phyloP scores from a whole-genome alignment of 2,113 vertebrate species.

The Lampris megalopsis region DNA sequence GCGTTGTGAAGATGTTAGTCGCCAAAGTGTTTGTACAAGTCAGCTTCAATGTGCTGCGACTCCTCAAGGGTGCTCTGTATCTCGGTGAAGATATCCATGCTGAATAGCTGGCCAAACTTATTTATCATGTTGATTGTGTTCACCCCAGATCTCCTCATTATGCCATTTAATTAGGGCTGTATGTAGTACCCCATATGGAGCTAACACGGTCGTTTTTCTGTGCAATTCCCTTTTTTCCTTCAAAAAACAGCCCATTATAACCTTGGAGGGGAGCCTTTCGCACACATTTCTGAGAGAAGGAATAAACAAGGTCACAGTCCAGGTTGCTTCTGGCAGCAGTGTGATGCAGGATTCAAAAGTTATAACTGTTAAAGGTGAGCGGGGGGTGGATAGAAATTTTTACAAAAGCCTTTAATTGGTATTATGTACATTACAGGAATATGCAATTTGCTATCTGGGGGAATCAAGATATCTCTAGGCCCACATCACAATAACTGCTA shows the following conservation, averaged over 20 bases:
- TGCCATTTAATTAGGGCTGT: constrained; percentile 56
- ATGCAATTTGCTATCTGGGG: constrained; percentile 54
- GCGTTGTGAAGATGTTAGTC: constrained; percentile 31
- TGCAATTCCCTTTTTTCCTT: constrained; percentile 51
- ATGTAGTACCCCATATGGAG: constrained; percentile 31
- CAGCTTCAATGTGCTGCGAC: constrained; percentile 26
- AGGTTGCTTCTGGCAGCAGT: constrained; percentile 88
- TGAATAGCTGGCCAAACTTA: constrained; percentile 53
- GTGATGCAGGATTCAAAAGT: constrained; percentile 93
- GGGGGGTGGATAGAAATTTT: constrained; percentile 26
- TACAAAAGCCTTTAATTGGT: constrained; percentile 63
- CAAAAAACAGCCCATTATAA: constrained; percentile 90
- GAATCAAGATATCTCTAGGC: constrained; percentile 34
- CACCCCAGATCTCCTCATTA: constrained; percentile 59
- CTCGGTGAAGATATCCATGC: constrained; percentile 24
- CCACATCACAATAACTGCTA: constrained; percentile 32
- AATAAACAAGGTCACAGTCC: constrained; percentile 90
- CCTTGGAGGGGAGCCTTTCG: constrained; percentile 92
- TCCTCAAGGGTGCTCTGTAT: constrained; percentile 27
- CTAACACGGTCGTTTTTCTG: constrained; percentile 34
- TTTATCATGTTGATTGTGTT: constrained; percentile 60
- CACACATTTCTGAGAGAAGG: constrained; percentile 87
- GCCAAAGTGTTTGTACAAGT: constrained; percentile 37
- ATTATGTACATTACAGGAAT: constrained; percentile 58
- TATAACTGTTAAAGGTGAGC: constrained; percentile 91